Base-by-base conservation (phyloP, 2,888 invertebrate species). In the Pseudeuparius sepicola region DNA sequence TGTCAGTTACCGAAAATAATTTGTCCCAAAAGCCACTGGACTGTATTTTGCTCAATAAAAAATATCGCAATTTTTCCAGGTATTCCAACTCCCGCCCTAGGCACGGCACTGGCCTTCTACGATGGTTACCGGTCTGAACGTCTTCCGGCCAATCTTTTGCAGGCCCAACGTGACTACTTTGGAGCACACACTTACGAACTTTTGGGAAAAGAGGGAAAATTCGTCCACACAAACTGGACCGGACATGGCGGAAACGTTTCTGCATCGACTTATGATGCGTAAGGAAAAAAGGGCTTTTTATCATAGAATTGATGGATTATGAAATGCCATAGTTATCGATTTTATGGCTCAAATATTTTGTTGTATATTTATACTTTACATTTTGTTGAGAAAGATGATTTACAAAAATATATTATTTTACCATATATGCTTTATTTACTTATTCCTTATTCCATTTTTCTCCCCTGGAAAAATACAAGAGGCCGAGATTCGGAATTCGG, bases 101-200 rank as follows among this genome's bases (percentile, higher is more conserved):
- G 85, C 34, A 81, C 96, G 1, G 98, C 97, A 1, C 69, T 98
- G 17, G 85, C 94, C 10, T 98, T 98, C 68, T 98, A 89, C 60
- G 98, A 98, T 64, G 97, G 97, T 1, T 97, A 92, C 62, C 75
- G 96, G 35, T 75, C 83, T 2, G 79, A 71, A 24, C 69, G 75
- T 33, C 67, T 97, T 30, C 97, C 98, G 0, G 97, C 98, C 4
- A 98, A 98, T 64, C 68, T 98, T 37, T 68, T 97, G 37, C 97
- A 97, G 72, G 84, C 97, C 0, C 96, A 96, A 61, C 71, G 98
- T 20, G 98, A 98, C 62, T 98, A 93, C 61, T 98, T 98, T 56
- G 98, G 98, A 2, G 97, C 98, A 1, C 98, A 98, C 61, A 98
- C 97, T 0, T 98, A 98, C 56, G 96, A 98, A 65, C 62, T 94